Evolutionary conservation across 2,888 invertebrate species (phyloP).

Genomic region (Sycophila texana): DNA sequence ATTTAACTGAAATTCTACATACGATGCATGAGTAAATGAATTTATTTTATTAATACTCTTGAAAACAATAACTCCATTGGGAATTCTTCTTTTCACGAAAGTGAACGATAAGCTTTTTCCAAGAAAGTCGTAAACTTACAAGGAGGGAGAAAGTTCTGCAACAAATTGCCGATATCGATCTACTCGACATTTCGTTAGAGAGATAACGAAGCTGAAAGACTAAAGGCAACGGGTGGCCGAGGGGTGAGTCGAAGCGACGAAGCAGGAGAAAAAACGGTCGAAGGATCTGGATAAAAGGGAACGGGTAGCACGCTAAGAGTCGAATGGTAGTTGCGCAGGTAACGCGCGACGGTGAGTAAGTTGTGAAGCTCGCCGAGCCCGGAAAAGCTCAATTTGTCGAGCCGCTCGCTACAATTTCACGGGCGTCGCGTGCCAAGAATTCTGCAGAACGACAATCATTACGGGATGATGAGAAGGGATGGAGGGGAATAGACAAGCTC

Average conservation of each 20-base stretch:
- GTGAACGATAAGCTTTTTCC: background rate
- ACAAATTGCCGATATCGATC: constrained; percentile 26
- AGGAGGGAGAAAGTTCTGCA: constrained; percentile 11
- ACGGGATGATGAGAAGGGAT: constrained; percentile 39
- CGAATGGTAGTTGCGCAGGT: constrained; percentile 30
- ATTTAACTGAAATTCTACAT: too few relatives aligned
- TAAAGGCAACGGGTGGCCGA: background rate
- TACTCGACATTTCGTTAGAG: constrained; percentile 25
- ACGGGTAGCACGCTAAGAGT: constrained; percentile 17
- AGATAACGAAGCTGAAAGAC: constrained; percentile 35
- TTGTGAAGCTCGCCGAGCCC: constrained; percentile 44
- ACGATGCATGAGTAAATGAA: too few relatives aligned
- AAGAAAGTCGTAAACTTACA: constrained; percentile 27
- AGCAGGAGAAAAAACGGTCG: background rate
- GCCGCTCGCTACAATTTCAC: constrained; percentile 59
- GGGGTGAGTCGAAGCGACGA: background rate
- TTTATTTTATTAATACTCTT: too few relatives aligned
- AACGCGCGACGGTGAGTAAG: constrained; percentile 27
- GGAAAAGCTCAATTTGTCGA: constrained; percentile 62
- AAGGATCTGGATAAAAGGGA: constrained; percentile 18
- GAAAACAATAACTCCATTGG: background rate
- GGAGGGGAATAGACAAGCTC: background rate
- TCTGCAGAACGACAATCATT: constrained; percentile 58
- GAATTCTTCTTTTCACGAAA: background rate
- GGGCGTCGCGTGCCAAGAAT: constrained; percentile 62